Evolutionary conservation across 2,888 invertebrate species (phyloP), one percentile per base, ranked within the genome.

Genomic region (Theretra japonica): DNA sequence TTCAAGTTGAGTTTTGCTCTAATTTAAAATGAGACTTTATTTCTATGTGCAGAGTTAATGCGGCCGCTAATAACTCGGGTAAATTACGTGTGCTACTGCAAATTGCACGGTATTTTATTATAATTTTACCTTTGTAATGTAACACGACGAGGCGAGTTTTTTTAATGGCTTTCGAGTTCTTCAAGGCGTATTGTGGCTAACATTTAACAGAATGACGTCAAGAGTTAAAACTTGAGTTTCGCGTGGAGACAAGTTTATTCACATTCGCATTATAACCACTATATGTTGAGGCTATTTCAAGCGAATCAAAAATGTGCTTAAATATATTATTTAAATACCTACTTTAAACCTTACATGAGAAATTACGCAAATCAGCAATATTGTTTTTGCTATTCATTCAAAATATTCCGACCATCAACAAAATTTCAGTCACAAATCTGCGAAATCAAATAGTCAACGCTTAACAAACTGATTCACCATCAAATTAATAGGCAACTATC

Each of bases 1-100:
- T n/a, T 23, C 4, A 17, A 8, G 21, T 48, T 48, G 25, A 48
- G 21, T 65, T 48, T 23, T 48, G 8, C 65, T 65, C 65, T 65
- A 48, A 65, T 41, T 65, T 48, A 48, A 65, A 65, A 30, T 62
- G 21, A 71, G 68, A 28, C 62, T 60, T 30, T 65, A 65, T 65
- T 65, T 65, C 41, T 65, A 23, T 65, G 23, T 17, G 41, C 15
- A 23, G 21, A 41, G 62, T 65, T 41, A 65, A 65, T 65, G 48
- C 17, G 41, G 5, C 23, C 23, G 48, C 65, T 65, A 65, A 62
- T 65, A 65, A 65, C 65, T 23, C 23, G 65, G 21, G 41, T 65
- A 65, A 65, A 65, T 65, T 65, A 65, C 65, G 48, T 23, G 23
- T 65, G 48, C 15, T 41, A 21, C 23, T 48, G 65, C 6, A 48